Evolutionary conservation across 2,888 invertebrate genomes (phyloP), one percentile per base, ranked within the genome.

Genomic region (Polymixis flavicincta): DNA sequence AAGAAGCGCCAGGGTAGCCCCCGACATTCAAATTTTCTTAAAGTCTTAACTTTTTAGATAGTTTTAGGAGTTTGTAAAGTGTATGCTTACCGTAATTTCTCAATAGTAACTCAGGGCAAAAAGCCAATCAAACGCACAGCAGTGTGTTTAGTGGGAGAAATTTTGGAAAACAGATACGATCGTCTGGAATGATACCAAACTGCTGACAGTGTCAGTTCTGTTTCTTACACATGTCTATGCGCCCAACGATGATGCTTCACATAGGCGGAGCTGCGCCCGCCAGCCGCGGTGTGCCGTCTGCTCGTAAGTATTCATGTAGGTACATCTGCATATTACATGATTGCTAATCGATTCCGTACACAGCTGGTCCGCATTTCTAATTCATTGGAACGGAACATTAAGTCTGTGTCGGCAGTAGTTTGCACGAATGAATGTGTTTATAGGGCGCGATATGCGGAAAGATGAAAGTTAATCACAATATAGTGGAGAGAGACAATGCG

Each of bases 341-440:
- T 67, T 60, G 65, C 57, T 70, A 81, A 83, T 82, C 45, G 71
- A 80, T 73, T 69, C 72, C 68, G 67, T 70, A 68, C 61, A 66
- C 71, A 74, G 71, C 82, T 74, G 73, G 42, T 66, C 71, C 69
- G 84, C 82, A 74, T 79, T 79, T 84, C 85, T 84, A 76, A 82
- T 72, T 69, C 79, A 74, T 59, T 70, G 65, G 54, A 52, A 67
- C 69, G 74, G 70, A 84, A 82, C 79, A 68, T 76, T 42, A 74
- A 32, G 54, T 28, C 48, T 63, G 59, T 42, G 59, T 55, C 52
- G 63, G 63, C 57, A 55, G 61, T 45, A 65, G 52, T 65, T 57
- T 54, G 61, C 59, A 42, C 73, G 71, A 71, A 71, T 84, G 65
- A 71, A 50, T 64, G 66, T 71, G 63, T 71, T 67, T 64, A 59